phyloP scores from a whole-genome alignment of 2,113 vertebrate species.

The Malurus cyaneus region DNA sequence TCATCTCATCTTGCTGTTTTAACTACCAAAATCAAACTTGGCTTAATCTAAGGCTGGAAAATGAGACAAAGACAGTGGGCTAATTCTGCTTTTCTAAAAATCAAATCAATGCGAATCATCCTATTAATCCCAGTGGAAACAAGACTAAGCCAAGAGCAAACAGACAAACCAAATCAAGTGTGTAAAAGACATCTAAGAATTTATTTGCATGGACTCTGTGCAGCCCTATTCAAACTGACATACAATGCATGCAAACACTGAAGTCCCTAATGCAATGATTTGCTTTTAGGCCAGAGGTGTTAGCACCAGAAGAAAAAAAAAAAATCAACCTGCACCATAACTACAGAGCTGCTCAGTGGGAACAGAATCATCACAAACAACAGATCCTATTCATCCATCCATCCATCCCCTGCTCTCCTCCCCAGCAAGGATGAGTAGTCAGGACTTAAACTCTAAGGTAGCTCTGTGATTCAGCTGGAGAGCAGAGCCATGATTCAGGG shows the following conservation, averaged over 20 bases:
- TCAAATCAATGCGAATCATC: neutral
- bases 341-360: neutral
- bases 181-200: neutral
- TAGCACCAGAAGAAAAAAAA: neutral
- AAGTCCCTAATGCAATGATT: neutral
- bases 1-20: neutral
- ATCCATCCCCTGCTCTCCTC: neutral
- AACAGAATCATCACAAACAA: neutral
- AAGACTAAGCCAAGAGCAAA: neutral
- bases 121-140: neutral
- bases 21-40: neutral
- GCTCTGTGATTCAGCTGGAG: neutral
- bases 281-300: neutral
- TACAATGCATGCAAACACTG: neutral
- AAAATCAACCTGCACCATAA: neutral
- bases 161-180: neutral
- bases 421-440: neutral
- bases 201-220: neutral
- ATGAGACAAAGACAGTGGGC: neutral
- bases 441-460: neutral
- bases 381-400: neutral
- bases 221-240: neutral
- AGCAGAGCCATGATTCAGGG: neutral
- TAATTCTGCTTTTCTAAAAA: neutral
- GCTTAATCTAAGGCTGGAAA: neutral